phyloP scores from a whole-genome alignment of 2,113 vertebrate species.

The Stercorarius parasiticus region DNA sequence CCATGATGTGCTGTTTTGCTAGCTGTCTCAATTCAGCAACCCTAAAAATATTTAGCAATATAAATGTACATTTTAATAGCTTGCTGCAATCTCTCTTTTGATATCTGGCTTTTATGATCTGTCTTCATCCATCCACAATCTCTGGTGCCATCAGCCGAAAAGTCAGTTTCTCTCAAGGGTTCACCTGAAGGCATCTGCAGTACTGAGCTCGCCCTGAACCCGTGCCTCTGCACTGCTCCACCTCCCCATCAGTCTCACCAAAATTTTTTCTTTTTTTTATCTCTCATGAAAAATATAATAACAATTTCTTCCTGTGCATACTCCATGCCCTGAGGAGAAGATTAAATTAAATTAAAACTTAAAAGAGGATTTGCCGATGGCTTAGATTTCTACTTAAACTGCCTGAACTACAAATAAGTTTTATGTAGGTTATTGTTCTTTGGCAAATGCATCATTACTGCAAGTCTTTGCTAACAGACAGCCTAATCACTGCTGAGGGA shows the following conservation, averaged over 20 bases:
- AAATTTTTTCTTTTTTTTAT: not conserved
- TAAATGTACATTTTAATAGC: conserved; percentile 69
- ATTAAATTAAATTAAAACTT: conserved; percentile 46
- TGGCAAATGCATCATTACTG: not conserved
- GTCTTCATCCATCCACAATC: conserved; percentile 33
- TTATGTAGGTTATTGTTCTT: conserved; percentile 2
- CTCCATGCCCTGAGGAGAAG: not conserved
- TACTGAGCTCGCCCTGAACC: not conserved
- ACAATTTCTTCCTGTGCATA: conserved; percentile 7
- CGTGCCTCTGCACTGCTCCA: not conserved
- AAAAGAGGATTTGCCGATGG: not conserved
- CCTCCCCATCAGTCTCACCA: not conserved
- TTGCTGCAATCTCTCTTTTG: conserved; percentile 39
- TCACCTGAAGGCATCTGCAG: not conserved
- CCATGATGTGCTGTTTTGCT: conserved; percentile 63
- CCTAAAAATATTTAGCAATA: conserved; percentile 64
- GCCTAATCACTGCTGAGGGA: not conserved
- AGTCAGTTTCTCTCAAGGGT: conserved; percentile 41
- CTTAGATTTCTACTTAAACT: conserved; percentile 16
- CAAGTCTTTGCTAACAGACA: not conserved
- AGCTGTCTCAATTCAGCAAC: conserved; percentile 54
- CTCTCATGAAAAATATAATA: not conserved
- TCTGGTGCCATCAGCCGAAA: conserved; percentile 49
- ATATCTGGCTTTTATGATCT: conserved; percentile 48
- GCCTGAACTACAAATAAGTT: not conserved